Percentiles rank a stretch among this genome's conserved stretches.
Conservation (phyloP, 2,797 vertebrate species). For the Pyrocephalus nanus region DNA sequence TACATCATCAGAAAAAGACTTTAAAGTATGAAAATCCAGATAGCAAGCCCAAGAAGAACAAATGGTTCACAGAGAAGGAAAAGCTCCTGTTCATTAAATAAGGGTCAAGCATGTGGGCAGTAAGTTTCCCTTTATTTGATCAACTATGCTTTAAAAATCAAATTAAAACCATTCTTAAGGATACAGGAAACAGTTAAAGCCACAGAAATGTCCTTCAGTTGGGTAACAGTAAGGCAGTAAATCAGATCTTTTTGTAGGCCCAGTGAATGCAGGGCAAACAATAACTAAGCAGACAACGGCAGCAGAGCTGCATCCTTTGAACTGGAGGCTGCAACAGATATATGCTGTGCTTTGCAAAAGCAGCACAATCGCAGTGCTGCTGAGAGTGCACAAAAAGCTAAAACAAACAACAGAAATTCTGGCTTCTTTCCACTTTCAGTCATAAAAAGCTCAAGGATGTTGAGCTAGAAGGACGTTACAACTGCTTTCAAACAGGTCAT, state of each 20-base stretch:
- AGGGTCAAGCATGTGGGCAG: neutral
- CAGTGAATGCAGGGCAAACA: neutral
- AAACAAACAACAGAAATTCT: neutral
- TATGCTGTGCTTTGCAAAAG: neutral
- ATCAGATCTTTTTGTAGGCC: conserved; percentile 17
- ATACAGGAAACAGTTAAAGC: conserved; percentile 24
- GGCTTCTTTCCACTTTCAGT: neutral
- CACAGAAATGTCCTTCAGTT: conserved; percentile 20
- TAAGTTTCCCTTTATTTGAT: conserved; percentile 39
- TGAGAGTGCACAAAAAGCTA: neutral
- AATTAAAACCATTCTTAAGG: conserved; percentile 34
- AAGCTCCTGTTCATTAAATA: conserved; percentile 2
- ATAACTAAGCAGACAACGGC: neutral
- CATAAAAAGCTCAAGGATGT: neutral
- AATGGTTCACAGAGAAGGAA: conserved; percentile 35
- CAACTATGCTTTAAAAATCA: conserved; percentile 40
- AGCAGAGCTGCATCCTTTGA: neutral
- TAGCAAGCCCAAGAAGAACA: neutral
- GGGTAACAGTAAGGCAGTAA: conserved; percentile 41
- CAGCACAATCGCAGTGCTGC: neutral
- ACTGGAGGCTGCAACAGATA: neutral
- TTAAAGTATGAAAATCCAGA: neutral
- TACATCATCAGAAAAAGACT: neutral
- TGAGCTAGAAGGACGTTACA: neutral
- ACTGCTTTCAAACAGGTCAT: neutral